Conservation (phyloP, 2,888 invertebrate genomes). For the Leistus spinibarbis region DNA sequence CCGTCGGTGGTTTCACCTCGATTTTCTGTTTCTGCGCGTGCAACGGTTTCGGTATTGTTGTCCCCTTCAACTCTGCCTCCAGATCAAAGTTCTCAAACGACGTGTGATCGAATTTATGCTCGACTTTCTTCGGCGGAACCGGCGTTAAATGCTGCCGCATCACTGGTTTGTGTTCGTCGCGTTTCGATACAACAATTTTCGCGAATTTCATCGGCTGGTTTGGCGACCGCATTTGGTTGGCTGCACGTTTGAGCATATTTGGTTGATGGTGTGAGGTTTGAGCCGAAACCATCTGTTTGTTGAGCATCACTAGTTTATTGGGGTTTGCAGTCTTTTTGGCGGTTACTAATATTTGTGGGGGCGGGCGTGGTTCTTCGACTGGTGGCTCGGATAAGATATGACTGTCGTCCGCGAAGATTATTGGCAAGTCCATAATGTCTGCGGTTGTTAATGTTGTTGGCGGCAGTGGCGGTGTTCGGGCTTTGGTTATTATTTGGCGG, state of each 20-base stretch:
- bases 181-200: conserved; percentile 61
- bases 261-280: conserved; percentile 6
- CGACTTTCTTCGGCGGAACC: conserved; percentile 28
- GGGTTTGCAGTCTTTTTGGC: conserved; percentile 31
- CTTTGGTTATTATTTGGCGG: conserved; percentile 30
- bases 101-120: conserved; percentile 5
- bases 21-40: conserved; percentile 38
- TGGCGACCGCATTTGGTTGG: conserved; percentile 32
- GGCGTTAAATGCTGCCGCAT: conserved; percentile 46
- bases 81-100: conserved; percentile 50
- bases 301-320: conserved; percentile 45
- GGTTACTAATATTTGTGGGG: conserved; percentile 22
- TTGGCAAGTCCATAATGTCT: conserved; percentile 69
- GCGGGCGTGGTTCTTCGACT: conserved; percentile 27
- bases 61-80: conserved; percentile 53
- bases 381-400: conserved; percentile 39
- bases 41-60: conserved; percentile 39
- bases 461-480: conserved; percentile 45
- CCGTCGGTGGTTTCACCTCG: conserved; percentile 32
- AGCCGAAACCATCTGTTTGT: conserved; percentile 42
- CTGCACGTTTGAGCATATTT: conserved; percentile 39
- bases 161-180: conserved; percentile 45
- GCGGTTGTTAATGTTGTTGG: conserved; percentile 59
- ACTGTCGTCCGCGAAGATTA: conserved; percentile 68
- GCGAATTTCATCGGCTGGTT: conserved; percentile 55